phyloP scores from a whole-genome alignment of 2,888 invertebrate genomes.

The Tridacna crocea region DNA sequence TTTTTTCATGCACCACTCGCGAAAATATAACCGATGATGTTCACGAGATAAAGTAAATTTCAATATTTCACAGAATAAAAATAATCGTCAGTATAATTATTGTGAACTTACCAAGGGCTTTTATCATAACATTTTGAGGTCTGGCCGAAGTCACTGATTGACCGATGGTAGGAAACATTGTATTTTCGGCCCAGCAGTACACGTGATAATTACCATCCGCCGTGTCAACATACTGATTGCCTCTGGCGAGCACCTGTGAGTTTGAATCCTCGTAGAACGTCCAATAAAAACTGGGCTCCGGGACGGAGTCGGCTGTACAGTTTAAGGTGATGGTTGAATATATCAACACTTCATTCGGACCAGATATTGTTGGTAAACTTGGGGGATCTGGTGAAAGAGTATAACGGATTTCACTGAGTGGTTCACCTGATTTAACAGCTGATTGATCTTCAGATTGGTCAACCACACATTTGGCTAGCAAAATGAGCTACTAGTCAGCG shows the following conservation, averaged over 20 bases:
- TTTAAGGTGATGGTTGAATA: background rate
- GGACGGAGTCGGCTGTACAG: background rate
- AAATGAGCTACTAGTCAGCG: too few relatives aligned
- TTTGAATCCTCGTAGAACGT: background rate
- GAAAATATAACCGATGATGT: too few relatives aligned
- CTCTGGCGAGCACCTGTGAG: conserved; percentile 4
- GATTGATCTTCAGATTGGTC: too few relatives aligned
- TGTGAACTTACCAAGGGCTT: background rate
- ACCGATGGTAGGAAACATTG: conserved; percentile 6
- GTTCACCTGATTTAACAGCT: too few relatives aligned
- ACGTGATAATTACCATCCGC: background rate
- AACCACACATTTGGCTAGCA: too few relatives aligned
- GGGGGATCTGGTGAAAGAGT: background rate
- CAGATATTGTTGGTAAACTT: background rate
- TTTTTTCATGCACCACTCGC: too few relatives aligned
- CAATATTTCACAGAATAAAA: background rate
- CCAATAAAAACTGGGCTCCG: conserved; percentile 1
- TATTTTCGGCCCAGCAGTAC: conserved; percentile 13
- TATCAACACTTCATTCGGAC: background rate
- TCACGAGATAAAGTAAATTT: too few relatives aligned
- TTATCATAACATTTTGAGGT: background rate
- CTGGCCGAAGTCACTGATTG: background rate
- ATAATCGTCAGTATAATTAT: too few relatives aligned
- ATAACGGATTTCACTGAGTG: too few relatives aligned
- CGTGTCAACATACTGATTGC: background rate